phyloP scores from a whole-genome alignment of 2,888 invertebrate genomes.

The Tricholauxania praeusta region DNA sequence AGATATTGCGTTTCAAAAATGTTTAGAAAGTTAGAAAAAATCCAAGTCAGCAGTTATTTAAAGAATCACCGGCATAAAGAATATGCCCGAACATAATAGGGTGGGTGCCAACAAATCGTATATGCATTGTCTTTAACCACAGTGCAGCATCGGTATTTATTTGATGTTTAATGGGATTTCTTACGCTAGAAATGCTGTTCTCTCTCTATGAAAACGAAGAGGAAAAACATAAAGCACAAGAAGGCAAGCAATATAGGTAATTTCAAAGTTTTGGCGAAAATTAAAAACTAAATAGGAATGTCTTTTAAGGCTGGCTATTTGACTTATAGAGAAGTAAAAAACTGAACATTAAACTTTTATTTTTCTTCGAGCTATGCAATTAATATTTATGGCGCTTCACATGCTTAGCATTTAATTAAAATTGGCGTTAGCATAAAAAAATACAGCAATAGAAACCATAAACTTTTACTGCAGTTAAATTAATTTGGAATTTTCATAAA shows the following conservation, averaged over 20 bases:
- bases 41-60: too few relatives aligned
- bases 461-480: conserved; percentile 15
- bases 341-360: conserved; percentile 1
- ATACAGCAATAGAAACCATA: not conserved
- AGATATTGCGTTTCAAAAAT: too few relatives aligned
- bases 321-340: conserved; percentile 11
- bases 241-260: not conserved
- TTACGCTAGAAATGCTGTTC: not conserved
- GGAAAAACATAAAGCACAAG: not conserved
- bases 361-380: conserved; percentile 6
- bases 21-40: too few relatives aligned
- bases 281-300: not conserved
- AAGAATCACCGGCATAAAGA: too few relatives aligned
- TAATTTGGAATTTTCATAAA: conserved; percentile 34
- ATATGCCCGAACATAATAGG: too few relatives aligned
- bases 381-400: conserved; percentile 24
- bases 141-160: not conserved
- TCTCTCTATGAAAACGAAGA: not conserved
- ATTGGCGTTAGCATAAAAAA: not conserved
- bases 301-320: not conserved
- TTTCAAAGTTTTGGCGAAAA: conserved; percentile 10
- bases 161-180: conserved; percentile 10
- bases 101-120: too few relatives aligned
- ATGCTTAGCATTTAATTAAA: conserved; percentile 11
- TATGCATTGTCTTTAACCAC: too few relatives aligned